phyloP scores from a whole-genome alignment of 64 coral and sea anemone species.

The Montipora foliosa region DNA sequence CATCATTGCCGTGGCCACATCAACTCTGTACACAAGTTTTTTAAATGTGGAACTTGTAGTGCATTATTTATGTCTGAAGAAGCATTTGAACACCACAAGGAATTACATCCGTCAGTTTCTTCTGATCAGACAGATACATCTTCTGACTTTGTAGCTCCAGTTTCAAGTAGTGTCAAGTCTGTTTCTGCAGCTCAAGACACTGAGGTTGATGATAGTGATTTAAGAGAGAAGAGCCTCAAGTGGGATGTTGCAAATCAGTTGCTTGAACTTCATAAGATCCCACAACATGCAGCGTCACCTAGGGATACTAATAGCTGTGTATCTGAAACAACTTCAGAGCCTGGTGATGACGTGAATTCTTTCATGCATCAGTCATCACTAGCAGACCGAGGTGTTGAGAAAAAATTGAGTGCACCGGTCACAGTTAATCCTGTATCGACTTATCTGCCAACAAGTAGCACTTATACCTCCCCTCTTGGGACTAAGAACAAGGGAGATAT shows the following conservation, averaged over 20 bases:
- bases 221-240: constrained; percentile 24
- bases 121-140: neutral
- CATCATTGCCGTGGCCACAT: constrained; percentile 93
- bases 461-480: neutral
- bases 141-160: neutral
- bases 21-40: constrained; percentile 94
- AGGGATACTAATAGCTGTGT: neutral
- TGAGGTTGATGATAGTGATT: neutral
- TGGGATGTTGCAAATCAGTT: constrained; percentile 39
- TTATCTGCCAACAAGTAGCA: neutral
- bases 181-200: neutral
- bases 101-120: constrained; percentile 73
- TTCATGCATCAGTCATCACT: neutral
- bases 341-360: neutral
- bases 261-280: constrained; percentile 43
- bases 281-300: neutral
- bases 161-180: neutral
- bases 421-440: neutral
- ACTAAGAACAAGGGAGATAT: neutral
- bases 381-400: neutral
- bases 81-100: constrained; percentile 82
- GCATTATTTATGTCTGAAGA: constrained; percentile 92
- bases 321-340: constrained; percentile 31
- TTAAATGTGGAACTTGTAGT: constrained; percentile 81
- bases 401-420: neutral